Conservation (phyloP, 1,140 invertebrate species). For the Oncopodura yosiiana region DNA sequence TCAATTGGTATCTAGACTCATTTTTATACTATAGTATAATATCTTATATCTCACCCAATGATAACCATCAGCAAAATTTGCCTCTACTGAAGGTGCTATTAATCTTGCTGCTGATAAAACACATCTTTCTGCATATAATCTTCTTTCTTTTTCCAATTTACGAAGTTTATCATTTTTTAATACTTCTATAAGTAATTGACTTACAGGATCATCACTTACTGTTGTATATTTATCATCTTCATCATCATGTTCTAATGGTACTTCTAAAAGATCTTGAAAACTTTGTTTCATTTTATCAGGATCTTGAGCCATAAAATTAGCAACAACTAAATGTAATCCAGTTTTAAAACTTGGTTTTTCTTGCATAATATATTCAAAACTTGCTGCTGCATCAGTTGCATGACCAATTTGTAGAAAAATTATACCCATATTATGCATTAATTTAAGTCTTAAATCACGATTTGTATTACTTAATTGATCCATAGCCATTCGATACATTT, state of each 20-base stretch:
- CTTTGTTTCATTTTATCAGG: constrained; percentile 86
- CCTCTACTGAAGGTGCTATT: constrained; percentile 76
- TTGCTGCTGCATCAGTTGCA: constrained; percentile 86
- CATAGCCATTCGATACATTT: constrained; percentile 93
- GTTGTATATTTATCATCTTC: constrained; percentile 61
- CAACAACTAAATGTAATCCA: constrained; percentile 80
- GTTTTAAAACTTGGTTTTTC: constrained; percentile 82
- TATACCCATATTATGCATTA: constrained; percentile 97
- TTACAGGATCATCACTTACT: constrained; percentile 57
- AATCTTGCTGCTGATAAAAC: constrained; percentile 85
- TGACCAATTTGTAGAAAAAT: constrained; percentile 92
- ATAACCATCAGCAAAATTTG: constrained; percentile 62
- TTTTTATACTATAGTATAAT: too few species aligned
- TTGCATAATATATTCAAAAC: constrained; percentile 96
- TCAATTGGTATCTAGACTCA: too few species aligned
- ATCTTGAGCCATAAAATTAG: constrained; percentile 87
- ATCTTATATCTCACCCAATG: too few species aligned
- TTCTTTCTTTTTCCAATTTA: constrained; percentile 61
- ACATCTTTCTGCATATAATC: constrained; percentile 67
- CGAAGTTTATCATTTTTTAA: constrained; percentile 71
- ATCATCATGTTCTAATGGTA: constrained; percentile 71
- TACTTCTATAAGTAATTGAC: constrained; percentile 62
- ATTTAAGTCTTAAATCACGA: constrained; percentile 85
- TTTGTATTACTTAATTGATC: constrained; percentile 88
- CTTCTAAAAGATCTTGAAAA: constrained; percentile 81